Percentiles rank a stretch among this genome's conserved stretches.
Evolutionary conservation across 1,140 invertebrate genomes (phyloP).

Genomic region (Brachionus angularis): DNA sequence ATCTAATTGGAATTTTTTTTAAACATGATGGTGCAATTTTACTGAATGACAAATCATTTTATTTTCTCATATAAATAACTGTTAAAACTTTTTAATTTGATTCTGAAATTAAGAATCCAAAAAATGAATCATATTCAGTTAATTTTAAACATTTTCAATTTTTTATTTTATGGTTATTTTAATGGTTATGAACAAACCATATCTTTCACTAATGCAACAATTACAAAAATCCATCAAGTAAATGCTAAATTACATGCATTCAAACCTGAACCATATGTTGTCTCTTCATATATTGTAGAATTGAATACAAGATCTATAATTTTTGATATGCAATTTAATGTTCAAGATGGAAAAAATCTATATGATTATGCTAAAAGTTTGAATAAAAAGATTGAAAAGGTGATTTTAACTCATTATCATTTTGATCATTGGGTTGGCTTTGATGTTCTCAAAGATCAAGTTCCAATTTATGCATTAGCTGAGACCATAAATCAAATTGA

Average conservation of each 20-base stretch:
- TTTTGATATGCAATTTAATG: background rate
- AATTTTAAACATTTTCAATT: background rate
- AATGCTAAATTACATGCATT: background rate
- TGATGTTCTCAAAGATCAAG: background rate
- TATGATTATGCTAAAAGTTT: background rate
- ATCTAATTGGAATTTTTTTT: too few relatives aligned
- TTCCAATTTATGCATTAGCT: background rate
- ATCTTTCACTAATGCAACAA: background rate
- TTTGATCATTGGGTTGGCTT: background rate
- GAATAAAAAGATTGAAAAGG: background rate
- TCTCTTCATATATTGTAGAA: background rate
- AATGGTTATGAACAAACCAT: background rate
- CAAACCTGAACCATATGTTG: background rate
- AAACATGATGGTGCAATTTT: too few relatives aligned
- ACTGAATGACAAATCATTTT: too few relatives aligned
- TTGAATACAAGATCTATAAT: background rate
- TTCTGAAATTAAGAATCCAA: too few relatives aligned
- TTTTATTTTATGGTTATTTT: background rate
- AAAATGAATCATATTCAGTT: too few relatives aligned
- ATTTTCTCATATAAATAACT: too few relatives aligned
- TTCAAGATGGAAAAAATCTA: background rate
- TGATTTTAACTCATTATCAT: background rate
- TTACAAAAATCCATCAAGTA: background rate
- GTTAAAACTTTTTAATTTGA: too few relatives aligned
- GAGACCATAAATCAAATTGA: background rate